phyloP scores from a whole-genome alignment of 2,888 invertebrate species.

The Conistra vaccinii region DNA sequence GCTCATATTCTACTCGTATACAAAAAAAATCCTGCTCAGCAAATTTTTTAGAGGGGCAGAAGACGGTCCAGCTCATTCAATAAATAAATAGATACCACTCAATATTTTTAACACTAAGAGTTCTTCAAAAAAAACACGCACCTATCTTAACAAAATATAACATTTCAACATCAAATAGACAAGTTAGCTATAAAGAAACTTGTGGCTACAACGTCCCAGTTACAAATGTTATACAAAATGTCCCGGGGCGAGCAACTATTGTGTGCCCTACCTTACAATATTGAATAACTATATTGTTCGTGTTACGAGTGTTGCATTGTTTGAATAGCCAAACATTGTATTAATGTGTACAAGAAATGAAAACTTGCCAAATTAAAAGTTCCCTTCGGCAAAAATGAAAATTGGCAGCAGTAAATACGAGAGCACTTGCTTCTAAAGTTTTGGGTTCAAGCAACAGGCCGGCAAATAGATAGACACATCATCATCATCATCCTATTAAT shows the following conservation, averaged over 20 bases:
- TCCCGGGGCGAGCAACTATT: slow-evolving; percentile 60
- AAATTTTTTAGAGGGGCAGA: not conserved
- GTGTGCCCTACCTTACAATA: slow-evolving; percentile 54
- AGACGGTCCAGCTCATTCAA: not conserved
- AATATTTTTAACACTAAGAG: not conserved
- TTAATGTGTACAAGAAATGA: slow-evolving; percentile 25
- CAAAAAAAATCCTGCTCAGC: not conserved
- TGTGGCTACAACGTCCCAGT: slow-evolving; percentile 62
- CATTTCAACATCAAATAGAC: slow-evolving; percentile 35
- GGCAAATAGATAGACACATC: too few species aligned
- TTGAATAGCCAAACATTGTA: slow-evolving; percentile 46
- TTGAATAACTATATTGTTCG: slow-evolving; percentile 68
- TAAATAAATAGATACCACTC: too few species aligned
- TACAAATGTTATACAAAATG: slow-evolving; percentile 60
- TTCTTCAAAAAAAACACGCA: not conserved
- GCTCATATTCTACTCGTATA: too few species aligned
- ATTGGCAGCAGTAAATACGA: not conserved
- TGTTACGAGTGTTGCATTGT: slow-evolving; percentile 48
- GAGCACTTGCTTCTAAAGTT: not conserved
- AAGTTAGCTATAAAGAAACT: slow-evolving; percentile 44
- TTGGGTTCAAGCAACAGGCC: not conserved
- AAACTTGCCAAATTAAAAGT: slow-evolving; percentile 40
- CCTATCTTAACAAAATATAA: slow-evolving; percentile 17
- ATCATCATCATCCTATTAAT: too few species aligned
- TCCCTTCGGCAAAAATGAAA: not conserved